phyloP scores from a whole-genome alignment of 2,113 vertebrate genomes.

The Mola mola region DNA sequence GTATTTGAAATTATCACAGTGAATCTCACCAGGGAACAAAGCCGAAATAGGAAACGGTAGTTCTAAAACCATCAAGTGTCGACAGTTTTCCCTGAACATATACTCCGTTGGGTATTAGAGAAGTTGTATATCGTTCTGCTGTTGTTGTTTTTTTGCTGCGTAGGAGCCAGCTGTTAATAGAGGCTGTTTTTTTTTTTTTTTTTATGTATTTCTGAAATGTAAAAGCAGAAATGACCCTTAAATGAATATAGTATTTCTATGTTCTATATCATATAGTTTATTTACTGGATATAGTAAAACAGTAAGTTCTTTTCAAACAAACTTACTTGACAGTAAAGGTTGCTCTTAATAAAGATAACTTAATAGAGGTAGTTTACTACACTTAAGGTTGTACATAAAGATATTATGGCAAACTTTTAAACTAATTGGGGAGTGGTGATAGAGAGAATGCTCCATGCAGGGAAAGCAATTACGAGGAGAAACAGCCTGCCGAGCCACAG shows the following conservation, averaged over 20 bases:
- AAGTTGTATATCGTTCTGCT: constrained; percentile 39
- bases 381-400: constrained; percentile 30
- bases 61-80: constrained; percentile 24
- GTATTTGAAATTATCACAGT: constrained; percentile 25
- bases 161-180: constrained; percentile 3
- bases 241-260: constrained; percentile 13
- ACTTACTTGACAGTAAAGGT: no score
- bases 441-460: constrained; percentile 33
- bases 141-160: constrained; percentile 2
- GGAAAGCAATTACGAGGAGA: constrained; percentile 50
- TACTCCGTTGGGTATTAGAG: constrained; percentile 25
- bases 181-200: no score
- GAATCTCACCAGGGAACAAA: constrained; percentile 10
- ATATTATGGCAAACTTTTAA: constrained; percentile 40
- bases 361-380: constrained; percentile 10
- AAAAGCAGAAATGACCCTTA: constrained; percentile 2
- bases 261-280: no score
- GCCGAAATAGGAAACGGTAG: constrained; percentile 21
- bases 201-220: no score
- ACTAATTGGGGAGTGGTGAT: constrained; percentile 26
- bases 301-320: no score
- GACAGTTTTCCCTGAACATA: constrained; percentile 31
- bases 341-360: no score
- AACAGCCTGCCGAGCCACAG: constrained; percentile 23
- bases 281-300: no score